Evolutionary conservation across 2,113 vertebrate species (phyloP).

Genomic region (Hystrix cristata): DNA sequence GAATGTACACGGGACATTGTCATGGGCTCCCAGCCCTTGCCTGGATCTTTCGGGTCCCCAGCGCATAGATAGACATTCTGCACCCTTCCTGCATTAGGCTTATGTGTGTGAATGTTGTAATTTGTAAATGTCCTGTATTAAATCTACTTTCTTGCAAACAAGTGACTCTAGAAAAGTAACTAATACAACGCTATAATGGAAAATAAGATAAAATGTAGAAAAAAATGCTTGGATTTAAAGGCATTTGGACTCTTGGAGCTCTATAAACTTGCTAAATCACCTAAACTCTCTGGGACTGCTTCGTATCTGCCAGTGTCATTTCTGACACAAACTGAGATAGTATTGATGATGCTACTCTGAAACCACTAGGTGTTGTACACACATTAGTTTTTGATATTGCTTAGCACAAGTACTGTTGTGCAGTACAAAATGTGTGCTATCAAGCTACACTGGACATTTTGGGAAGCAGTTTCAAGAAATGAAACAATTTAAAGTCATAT

Average conservation of each 20-base stretch:
- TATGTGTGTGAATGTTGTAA: too few relatives aligned
- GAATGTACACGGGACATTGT: too few relatives aligned
- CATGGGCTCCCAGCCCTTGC: too few relatives aligned
- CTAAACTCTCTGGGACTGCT: neutral
- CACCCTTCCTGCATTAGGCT: too few relatives aligned
- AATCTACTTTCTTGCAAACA: too few relatives aligned
- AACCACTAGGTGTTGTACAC: neutral
- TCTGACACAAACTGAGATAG: neutral
- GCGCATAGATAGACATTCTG: too few relatives aligned
- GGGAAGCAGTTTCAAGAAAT: neutral
- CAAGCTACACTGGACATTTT: neutral
- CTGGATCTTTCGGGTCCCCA: too few relatives aligned
- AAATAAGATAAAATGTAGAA: neutral
- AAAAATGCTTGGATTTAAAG: neutral
- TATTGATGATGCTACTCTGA: neutral
- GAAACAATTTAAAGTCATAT: neutral
- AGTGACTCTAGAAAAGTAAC: too few relatives aligned
- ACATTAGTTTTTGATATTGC: neutral
- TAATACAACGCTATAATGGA: neutral
- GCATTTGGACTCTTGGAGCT: neutral
- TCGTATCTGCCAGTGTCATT: neutral
- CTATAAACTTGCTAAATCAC: neutral
- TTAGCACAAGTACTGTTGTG: too few relatives aligned
- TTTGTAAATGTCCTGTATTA: too few relatives aligned
- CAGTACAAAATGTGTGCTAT: too few relatives aligned